These are phyloP conservation scores for Steinernema scapterisci DNA, from an alignment of 2,888 invertebrate genomes.

Conservation along the genomic window DNA sequence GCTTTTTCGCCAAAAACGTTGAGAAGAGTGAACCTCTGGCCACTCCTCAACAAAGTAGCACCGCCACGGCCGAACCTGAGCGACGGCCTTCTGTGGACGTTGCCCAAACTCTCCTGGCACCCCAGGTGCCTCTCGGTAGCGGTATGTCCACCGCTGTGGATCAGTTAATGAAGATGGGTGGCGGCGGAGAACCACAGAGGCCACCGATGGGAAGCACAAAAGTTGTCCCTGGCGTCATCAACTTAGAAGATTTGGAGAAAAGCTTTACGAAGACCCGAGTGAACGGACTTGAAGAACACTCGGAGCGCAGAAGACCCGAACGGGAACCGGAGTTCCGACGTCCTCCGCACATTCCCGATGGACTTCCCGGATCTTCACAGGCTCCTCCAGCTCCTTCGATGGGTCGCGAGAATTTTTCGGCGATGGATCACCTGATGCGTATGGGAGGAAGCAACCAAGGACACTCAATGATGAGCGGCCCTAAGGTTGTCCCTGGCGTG, in stretches of 20 bases:
- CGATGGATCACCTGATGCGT: too few species aligned
- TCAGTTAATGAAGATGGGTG: background rate
- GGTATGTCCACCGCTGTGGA: too few species aligned
- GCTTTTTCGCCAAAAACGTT: constrained; percentile 47
- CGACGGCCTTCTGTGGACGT: background rate
- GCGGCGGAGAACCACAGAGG: background rate
- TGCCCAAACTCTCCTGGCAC: too few species aligned
- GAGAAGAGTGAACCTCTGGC: background rate
- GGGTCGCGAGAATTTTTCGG: too few species aligned
- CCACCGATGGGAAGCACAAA: background rate
- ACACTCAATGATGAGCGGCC: background rate
- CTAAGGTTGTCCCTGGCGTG: background rate
- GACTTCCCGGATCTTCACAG: too few species aligned
- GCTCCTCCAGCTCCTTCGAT: too few species aligned
- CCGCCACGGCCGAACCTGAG: background rate
- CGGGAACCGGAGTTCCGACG: background rate
- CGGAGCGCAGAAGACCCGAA: background rate
- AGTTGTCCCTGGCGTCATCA: background rate
- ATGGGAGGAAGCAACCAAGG: too few species aligned
- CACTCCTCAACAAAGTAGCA: background rate
- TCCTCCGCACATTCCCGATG: too few species aligned
- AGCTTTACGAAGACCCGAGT: background rate
- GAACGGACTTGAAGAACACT: background rate
- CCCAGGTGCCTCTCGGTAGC: too few species aligned
- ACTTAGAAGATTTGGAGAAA: constrained; percentile 13